Evolutionary conservation across 2,113 vertebrate genomes (phyloP).

Genomic region (Aplodontia rufa): DNA sequence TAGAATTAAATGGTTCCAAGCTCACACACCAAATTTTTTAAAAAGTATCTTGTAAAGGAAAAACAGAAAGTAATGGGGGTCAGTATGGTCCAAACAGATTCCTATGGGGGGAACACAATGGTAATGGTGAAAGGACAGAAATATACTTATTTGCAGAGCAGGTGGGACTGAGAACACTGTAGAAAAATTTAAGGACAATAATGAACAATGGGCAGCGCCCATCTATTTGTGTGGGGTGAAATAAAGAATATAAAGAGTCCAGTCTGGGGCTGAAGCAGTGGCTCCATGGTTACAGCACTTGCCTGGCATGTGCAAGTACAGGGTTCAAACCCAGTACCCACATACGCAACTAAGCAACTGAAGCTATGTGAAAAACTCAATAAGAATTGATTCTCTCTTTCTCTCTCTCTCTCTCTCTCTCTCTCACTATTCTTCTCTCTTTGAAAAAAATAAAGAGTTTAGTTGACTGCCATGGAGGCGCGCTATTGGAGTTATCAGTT

Average conservation of each 20-base stretch:
- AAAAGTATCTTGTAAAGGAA: background rate
- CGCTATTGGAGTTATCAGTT: background rate
- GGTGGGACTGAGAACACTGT: background rate
- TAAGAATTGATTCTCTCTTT: too few relatives aligned
- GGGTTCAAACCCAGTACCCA: too few relatives aligned
- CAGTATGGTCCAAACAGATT: accelerated
- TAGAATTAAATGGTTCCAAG: background rate
- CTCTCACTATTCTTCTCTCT: too few relatives aligned
- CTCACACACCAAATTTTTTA: background rate
- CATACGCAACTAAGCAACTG: too few relatives aligned
- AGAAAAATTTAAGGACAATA: background rate
- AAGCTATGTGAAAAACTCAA: too few relatives aligned
- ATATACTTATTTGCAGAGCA: too few relatives aligned
- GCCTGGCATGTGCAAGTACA: too few relatives aligned
- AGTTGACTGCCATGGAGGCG: background rate
- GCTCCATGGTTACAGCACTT: too few relatives aligned
- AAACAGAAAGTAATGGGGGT: background rate
- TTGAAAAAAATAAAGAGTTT: too few relatives aligned
- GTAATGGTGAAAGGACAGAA: background rate
- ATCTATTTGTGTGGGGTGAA: background rate
- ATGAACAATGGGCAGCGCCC: too few relatives aligned
- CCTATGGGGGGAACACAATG: background rate
- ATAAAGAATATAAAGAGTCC: background rate
- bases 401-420: too few relatives aligned
- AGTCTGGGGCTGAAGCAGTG: too few relatives aligned